Percentiles rank a stretch among this genome's conserved stretches.
Evolutionary conservation across 1,140 invertebrate genomes (phyloP).

Genomic region (Ceratosolen solmsi): DNA sequence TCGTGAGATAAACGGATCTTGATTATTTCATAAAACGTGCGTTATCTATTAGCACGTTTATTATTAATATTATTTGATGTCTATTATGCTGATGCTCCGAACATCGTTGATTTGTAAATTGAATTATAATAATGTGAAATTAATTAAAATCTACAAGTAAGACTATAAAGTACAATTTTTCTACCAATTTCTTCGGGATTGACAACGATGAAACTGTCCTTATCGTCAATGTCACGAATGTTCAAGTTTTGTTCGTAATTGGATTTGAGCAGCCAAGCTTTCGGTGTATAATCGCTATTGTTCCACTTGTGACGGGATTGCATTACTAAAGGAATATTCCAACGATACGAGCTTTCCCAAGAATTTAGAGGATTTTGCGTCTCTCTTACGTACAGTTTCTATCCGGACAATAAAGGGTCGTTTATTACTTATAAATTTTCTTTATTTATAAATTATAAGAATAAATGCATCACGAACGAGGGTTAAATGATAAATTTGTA

Average conservation of each 20-base stretch:
- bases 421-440: not conserved
- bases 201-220: constrained; percentile 80
- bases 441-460: no score
- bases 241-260: constrained; percentile 65
- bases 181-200: constrained; percentile 87
- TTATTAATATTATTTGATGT: no score
- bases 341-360: constrained; percentile 60
- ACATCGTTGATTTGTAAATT: no score
- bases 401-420: not conserved
- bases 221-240: constrained; percentile 70
- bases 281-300: constrained; percentile 74
- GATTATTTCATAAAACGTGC: no score
- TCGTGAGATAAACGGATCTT: no score
- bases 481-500: no score
- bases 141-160: not conserved
- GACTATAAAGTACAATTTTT: not conserved
- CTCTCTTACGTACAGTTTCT: constrained; percentile 81
- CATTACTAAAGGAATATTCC: constrained; percentile 82
- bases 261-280: constrained; percentile 76
- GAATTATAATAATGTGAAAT: not conserved
- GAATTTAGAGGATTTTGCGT: constrained; percentile 12
- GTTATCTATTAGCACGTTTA: no score
- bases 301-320: constrained; percentile 75
- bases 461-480: no score
- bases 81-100: no score